phyloP scores from a whole-genome alignment of 2,113 vertebrate genomes.

The Halichoerus grypus region DNA sequence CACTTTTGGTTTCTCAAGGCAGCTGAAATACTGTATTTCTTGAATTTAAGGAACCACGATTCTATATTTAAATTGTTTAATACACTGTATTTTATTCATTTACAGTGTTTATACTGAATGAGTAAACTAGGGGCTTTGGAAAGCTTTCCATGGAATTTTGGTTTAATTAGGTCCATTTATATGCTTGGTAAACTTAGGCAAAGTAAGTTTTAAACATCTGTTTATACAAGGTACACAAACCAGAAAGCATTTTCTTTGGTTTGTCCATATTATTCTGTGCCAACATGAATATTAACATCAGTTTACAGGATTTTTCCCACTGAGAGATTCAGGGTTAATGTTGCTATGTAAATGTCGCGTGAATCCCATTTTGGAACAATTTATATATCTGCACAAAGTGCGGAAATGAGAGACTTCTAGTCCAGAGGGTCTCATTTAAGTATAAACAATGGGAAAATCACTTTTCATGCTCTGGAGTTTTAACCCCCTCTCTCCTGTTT shows the following conservation, averaged over 20 bases:
- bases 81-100: slow-evolving; percentile 64
- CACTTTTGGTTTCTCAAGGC: slow-evolving; percentile 28
- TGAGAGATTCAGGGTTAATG: slow-evolving; percentile 45
- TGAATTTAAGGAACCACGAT: slow-evolving; percentile 56
- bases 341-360: neutral
- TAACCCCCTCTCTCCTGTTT: neutral
- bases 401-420: slow-evolving; percentile 36
- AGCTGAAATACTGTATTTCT: slow-evolving; percentile 12
- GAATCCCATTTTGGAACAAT: slow-evolving; percentile 36
- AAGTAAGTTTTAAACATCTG: slow-evolving; percentile 59
- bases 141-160: slow-evolving; percentile 55
- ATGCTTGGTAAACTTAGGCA: slow-evolving; percentile 14
- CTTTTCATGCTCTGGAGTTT: neutral
- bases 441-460: slow-evolving; percentile 47
- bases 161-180: slow-evolving; percentile 59
- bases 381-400: neutral
- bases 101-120: slow-evolving; percentile 62
- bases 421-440: neutral
- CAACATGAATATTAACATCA: slow-evolving; percentile 33
- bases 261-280: slow-evolving; percentile 17
- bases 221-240: slow-evolving; percentile 73
- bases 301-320: neutral
- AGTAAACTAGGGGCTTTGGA: slow-evolving; percentile 68
- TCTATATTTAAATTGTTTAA: slow-evolving; percentile 63
- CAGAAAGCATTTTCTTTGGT: slow-evolving; percentile 64